Percentiles rank a stretch among this genome's conserved stretches.
Conservation (phyloP, 2,113 vertebrate genomes). For the Galemys pyrenaicus region DNA sequence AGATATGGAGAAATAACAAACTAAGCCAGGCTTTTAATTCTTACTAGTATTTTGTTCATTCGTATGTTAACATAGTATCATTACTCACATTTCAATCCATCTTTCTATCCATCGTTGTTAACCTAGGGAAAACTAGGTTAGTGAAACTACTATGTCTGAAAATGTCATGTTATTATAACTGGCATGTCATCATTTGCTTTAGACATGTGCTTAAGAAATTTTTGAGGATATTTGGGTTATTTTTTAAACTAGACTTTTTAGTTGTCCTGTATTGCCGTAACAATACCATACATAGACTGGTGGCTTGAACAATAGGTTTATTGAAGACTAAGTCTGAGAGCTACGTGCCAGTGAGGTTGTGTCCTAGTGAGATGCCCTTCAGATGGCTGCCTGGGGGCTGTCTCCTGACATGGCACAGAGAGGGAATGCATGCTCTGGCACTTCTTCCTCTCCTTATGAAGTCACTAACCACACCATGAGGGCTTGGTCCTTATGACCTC, state of each 20-base stretch:
- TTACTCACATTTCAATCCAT: not conserved
- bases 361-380: not conserved
- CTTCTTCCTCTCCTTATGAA: not conserved
- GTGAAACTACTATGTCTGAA: not conserved
- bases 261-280: not conserved
- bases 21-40: not conserved
- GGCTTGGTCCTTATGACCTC: not conserved
- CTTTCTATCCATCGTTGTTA: not conserved
- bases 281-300: not conserved
- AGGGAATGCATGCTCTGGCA: not conserved
- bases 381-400: not conserved
- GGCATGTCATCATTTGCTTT: constrained; percentile 22
- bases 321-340: not conserved
- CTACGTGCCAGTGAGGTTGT: not conserved
- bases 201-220: not conserved
- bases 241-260: not conserved
- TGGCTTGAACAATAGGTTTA: not conserved
- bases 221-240: not conserved
- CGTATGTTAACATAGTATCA: not conserved
- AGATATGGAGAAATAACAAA: not conserved
- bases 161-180: not conserved
- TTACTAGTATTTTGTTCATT: not conserved
- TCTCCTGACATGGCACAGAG: not conserved
- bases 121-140: not conserved
- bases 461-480: not conserved